phyloP scores from a whole-genome alignment of 2,113 vertebrate species.

The Syngnathus typhle region DNA sequence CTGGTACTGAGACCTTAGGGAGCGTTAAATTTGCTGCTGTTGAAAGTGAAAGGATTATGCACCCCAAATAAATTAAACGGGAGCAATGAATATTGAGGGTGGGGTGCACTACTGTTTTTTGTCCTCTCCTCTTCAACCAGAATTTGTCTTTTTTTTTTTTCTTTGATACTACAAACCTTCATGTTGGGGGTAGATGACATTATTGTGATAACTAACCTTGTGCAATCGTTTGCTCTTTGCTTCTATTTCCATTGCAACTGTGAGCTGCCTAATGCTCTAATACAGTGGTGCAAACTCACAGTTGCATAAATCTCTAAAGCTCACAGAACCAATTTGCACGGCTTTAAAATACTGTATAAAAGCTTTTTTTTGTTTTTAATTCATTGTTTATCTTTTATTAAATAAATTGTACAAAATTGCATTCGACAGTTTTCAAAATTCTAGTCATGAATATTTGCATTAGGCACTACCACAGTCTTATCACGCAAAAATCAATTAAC shows the following conservation, averaged over 20 bases:
- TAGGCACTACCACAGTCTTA: too few species aligned
- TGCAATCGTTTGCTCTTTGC: constrained; percentile 6
- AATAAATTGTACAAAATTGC: too few species aligned
- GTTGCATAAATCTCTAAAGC: background rate
- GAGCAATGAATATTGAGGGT: constrained; percentile 70
- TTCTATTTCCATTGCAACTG: background rate
- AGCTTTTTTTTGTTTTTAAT: too few species aligned
- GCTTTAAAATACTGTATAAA: background rate
- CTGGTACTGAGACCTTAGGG: constrained; percentile 70
- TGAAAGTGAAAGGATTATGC: constrained; percentile 75
- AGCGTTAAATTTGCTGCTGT: constrained; percentile 75
- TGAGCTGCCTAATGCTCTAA: background rate
- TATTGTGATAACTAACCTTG: constrained; percentile 21
- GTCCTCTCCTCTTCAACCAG: background rate
- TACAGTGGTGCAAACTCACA: background rate
- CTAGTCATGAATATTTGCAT: too few species aligned
- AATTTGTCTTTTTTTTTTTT: constrained; percentile 19
- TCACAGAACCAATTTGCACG: background rate
- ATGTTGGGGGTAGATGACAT: constrained; percentile 20
- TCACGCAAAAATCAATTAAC: too few species aligned
- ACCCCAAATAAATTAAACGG: constrained; percentile 73
- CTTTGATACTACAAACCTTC: constrained; percentile 28
- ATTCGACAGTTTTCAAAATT: too few species aligned
- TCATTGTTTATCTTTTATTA: too few species aligned
- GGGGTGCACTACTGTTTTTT: constrained; percentile 42